A percentile compares a stretch with the other conserved stretches of the same genome.
Conservation (phyloP, 92 coral and sea anemone genomes). For the Heteractis magnifica region DNA sequence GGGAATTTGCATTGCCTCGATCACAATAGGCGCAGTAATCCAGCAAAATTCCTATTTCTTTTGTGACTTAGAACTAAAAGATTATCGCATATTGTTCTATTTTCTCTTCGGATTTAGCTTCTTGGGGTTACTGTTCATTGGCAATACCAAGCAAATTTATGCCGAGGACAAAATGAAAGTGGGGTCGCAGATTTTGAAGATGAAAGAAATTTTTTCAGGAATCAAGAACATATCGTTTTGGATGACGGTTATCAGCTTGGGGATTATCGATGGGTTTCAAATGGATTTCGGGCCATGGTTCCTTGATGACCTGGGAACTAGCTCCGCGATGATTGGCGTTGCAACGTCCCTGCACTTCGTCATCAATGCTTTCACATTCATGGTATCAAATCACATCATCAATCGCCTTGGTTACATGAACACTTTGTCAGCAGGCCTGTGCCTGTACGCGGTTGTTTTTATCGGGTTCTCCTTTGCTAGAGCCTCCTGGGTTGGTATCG, state of each 20-base stretch:
- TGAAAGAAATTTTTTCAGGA: not conserved
- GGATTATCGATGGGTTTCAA: conserved; percentile 38
- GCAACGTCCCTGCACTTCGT: conserved; percentile 44
- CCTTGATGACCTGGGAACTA: conserved; percentile 54
- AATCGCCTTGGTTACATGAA: conserved; percentile 21
- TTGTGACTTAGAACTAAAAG: conserved; percentile 30
- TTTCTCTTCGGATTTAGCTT: conserved; percentile 40
- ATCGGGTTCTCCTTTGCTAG: conserved; percentile 27
- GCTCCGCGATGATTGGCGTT: conserved; percentile 48
- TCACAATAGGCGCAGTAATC: conserved; percentile 48
- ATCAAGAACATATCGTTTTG: conserved; percentile 11
- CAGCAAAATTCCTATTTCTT: conserved; percentile 20
- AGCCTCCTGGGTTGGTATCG: conserved; percentile 45
- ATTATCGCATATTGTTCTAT: conserved; percentile 39
- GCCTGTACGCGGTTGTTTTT: conserved; percentile 11
- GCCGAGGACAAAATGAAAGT: not conserved
- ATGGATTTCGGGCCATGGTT: conserved; percentile 54
- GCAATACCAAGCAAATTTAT: conserved; percentile 27
- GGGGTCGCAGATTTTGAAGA: not conserved
- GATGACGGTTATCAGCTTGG: conserved; percentile 19
- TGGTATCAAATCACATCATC: conserved; percentile 25
- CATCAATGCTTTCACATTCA: conserved; percentile 10
- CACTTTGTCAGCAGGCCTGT: conserved; percentile 18
- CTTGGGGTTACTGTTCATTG: conserved; percentile 5
- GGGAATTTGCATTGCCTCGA: conserved; percentile 32